Evolutionary conservation across 2,888 invertebrate genomes (phyloP).

Genomic region (Volucella inflata): DNA sequence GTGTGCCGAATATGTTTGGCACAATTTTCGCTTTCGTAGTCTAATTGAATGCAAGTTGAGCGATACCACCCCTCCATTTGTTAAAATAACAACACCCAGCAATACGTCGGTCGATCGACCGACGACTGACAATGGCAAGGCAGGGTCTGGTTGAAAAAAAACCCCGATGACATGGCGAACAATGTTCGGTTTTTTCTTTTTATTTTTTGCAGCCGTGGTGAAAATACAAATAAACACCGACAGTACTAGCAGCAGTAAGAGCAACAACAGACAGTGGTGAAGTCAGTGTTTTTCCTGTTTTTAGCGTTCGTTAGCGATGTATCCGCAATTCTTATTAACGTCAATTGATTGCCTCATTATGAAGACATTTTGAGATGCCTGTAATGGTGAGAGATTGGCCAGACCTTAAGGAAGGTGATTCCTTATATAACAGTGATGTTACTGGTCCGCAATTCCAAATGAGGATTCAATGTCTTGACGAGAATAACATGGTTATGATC

Average conservation of each 20-base stretch:
- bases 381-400: conserved; percentile 30
- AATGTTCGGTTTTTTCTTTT: conserved; percentile 42
- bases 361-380: conserved; percentile 40
- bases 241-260: too few relatives aligned
- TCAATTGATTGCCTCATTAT: conserved; percentile 72
- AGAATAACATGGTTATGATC: too few relatives aligned
- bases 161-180: conserved; percentile 61
- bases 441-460: neutral
- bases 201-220: neutral
- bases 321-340: conserved; percentile 66
- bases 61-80: conserved; percentile 6
- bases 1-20: conserved; percentile 56
- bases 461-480: conserved; percentile 17
- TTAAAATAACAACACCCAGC: too few relatives aligned
- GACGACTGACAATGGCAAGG: conserved; percentile 9
- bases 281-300: conserved; percentile 55
- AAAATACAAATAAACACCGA: too few relatives aligned
- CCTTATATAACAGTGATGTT: conserved; percentile 25
- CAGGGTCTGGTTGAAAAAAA: conserved; percentile 17
- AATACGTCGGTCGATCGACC: too few relatives aligned
- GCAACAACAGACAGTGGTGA: neutral
- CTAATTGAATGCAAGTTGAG: conserved; percentile 63
- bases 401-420: neutral
- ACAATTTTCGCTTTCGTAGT: conserved; percentile 70
- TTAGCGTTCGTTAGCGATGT: conserved; percentile 55